phyloP scores from a whole-genome alignment of 2,888 invertebrate species.

The Caenorhabditis zanzibari region DNA sequence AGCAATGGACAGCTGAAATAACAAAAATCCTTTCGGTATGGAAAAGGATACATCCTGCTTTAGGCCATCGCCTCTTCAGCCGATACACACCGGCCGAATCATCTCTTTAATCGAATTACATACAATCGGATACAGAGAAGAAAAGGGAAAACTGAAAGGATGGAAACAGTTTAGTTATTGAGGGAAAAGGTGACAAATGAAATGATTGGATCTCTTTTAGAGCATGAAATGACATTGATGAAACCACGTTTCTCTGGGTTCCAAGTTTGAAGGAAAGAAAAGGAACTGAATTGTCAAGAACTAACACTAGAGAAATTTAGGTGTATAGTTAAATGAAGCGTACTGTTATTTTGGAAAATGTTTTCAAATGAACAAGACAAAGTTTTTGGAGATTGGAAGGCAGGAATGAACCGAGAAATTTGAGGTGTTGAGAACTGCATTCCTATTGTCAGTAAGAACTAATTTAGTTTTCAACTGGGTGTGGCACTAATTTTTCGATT shows the following conservation, averaged over 20 bases:
- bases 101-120: slow-evolving; percentile 63
- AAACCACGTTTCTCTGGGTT: background rate
- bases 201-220: slow-evolving; percentile 18
- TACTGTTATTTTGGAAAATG: slow-evolving; percentile 35
- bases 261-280: background rate
- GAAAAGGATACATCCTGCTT: slow-evolving; percentile 33
- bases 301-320: background rate
- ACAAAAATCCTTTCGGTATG: slow-evolving; percentile 16
- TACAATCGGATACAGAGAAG: slow-evolving; percentile 26
- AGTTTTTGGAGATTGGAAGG: background rate
- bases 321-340: slow-evolving; percentile 63
- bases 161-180: slow-evolving; percentile 14
- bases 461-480: too few species aligned
- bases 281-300: slow-evolving; percentile 10
- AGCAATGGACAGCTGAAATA: slow-evolving; percentile 54
- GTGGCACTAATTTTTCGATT: too few species aligned
- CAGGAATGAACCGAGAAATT: too few species aligned
- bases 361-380: slow-evolving; percentile 15
- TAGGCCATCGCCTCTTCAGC: slow-evolving; percentile 10
- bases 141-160: background rate
- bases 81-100: slow-evolving; percentile 43
- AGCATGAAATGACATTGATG: slow-evolving; percentile 55
- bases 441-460: too few species aligned
- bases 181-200: slow-evolving; percentile 6
- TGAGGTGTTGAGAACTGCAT: too few species aligned